A percentile compares a stretch with the other conserved stretches of the same genome.
These are phyloP conservation scores for Numenius phaeopus DNA, from an alignment of 2,797 vertebrate genomes.

Conservation along the genomic window DNA sequence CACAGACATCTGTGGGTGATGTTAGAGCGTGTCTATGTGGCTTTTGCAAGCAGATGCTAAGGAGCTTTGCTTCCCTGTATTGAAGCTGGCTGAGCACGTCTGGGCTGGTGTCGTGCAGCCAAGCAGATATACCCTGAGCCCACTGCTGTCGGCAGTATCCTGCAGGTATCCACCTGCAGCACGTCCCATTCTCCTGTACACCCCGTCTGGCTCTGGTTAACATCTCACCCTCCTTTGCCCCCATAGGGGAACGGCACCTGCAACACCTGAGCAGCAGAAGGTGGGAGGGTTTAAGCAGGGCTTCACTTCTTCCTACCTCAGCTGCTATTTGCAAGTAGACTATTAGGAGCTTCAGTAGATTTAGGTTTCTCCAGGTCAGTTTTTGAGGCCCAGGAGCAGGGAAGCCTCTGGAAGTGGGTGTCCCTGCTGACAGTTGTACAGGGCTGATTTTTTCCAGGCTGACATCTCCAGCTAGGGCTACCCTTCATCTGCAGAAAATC, in stretches of 20 bases:
- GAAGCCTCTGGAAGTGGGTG: not conserved
- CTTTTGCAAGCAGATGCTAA: not conserved
- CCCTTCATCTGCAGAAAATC: not conserved
- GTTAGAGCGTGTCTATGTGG: not conserved
- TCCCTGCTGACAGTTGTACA: not conserved
- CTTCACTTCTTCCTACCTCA: not conserved
- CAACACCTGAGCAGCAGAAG: not conserved
- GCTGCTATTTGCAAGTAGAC: not conserved
- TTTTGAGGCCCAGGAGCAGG: not conserved
- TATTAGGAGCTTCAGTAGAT: not conserved
- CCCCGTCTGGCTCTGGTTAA: not conserved
- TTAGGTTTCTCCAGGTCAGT: not conserved
- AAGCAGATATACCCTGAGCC: not conserved
- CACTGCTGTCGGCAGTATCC: rapidly evolving
- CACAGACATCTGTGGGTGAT: not conserved
- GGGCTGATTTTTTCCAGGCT: not conserved
- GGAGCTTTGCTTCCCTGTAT: not conserved
- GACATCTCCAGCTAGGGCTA: not conserved
- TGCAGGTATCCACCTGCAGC: not conserved
- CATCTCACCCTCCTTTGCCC: not conserved
- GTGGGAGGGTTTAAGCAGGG: not conserved
- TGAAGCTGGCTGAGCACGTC: not conserved
- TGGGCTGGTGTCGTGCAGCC: not conserved
- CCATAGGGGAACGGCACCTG: not conserved
- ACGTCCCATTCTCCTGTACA: rapidly evolving